A percentile compares a stretch with the other conserved stretches of the same genome.
Evolutionary conservation across 2,888 invertebrate species (phyloP).

Genomic region (Nomada hirtipes): DNA sequence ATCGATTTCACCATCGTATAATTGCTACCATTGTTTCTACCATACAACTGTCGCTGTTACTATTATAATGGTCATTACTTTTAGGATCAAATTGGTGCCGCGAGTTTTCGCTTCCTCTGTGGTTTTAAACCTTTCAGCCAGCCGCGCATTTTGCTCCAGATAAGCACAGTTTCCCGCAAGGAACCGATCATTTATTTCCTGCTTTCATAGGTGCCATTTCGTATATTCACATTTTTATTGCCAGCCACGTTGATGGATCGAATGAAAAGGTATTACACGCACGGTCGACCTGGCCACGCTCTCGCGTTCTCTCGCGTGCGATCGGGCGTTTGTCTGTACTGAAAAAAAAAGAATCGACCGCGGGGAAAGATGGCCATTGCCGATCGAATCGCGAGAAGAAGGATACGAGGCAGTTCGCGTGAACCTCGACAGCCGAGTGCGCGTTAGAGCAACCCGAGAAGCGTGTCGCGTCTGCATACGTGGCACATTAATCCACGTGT

Average conservation of each 20-base stretch:
- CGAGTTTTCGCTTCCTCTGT: not conserved
- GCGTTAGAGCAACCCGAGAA: conserved; percentile 56
- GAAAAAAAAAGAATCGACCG: conserved; percentile 28
- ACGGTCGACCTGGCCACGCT: conserved; percentile 21
- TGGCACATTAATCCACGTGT: conserved; percentile 39
- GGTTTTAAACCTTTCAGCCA: conserved; percentile 20
- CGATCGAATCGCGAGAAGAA: conserved; percentile 42
- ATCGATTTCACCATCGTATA: conserved; percentile 1
- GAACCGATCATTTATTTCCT: not conserved
- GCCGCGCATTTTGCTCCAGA: conserved; percentile 19
- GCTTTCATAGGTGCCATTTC: not conserved
- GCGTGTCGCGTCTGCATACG: conserved; percentile 36
- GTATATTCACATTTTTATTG: too few species aligned
- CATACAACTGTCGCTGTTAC: not conserved
- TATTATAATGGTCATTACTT: conserved; percentile 30
- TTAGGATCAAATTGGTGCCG: conserved; percentile 11
- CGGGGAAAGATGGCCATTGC: conserved; percentile 15
- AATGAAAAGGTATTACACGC: conserved; percentile 18
- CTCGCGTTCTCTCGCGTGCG: not conserved
- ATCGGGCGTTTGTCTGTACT: not conserved
- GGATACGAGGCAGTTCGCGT: conserved; percentile 19
- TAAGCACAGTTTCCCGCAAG: conserved; percentile 42
- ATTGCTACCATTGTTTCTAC: not conserved
- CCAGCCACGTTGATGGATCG: conserved; percentile 44
- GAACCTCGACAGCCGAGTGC: not conserved